These are phyloP conservation scores for Aphis craccivora DNA, from an alignment of 1,140 invertebrate species.

Conservation along the genomic window DNA sequence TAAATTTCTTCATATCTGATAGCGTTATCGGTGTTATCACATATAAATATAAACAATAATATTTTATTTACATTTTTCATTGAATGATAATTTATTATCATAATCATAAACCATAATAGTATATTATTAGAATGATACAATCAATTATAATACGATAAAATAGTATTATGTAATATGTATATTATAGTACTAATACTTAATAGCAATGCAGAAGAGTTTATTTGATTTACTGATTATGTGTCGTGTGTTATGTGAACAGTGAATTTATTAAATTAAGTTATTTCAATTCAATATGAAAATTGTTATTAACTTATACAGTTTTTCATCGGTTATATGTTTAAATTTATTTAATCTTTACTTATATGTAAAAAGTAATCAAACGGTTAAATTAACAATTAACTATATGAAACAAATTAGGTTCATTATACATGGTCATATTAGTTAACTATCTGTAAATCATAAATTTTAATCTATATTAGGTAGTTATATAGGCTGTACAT, in stretches of 20 bases:
- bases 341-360: background rate
- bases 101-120: too few species aligned
- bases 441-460: background rate
- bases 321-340: background rate
- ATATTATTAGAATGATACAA: too few species aligned
- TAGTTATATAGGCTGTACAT: background rate
- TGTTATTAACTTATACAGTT: too few species aligned
- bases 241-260: background rate
- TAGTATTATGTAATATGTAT: background rate
- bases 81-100: background rate
- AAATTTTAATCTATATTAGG: background rate
- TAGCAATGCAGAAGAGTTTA: too few species aligned
- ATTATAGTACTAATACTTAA: too few species aligned
- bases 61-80: conserved; percentile 16
- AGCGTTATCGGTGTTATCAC: background rate
- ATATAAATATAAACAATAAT: conserved; percentile 4
- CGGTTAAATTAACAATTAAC: background rate
- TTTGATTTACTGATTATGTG: too few species aligned
- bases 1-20: background rate
- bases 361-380: background rate
- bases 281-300: background rate
- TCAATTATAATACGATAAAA: background rate
- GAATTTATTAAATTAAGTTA: background rate
- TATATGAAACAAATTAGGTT: background rate
- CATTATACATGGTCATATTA: background rate